phyloP scores from a whole-genome alignment of 2,888 invertebrate genomes.

The Norana najaformis region DNA sequence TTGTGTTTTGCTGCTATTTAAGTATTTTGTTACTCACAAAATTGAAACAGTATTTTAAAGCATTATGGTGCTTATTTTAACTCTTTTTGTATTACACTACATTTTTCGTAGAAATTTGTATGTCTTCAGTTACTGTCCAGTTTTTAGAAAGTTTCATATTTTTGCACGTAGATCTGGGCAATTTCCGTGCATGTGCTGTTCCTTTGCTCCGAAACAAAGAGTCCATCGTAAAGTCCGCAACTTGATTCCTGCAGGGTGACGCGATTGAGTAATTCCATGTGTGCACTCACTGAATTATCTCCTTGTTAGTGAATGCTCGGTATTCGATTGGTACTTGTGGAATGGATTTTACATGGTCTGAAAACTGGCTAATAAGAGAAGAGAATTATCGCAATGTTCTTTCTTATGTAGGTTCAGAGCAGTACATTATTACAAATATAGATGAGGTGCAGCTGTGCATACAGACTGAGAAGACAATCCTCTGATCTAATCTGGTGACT shows the following conservation, averaged over 20 bases:
- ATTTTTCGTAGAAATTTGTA: background rate
- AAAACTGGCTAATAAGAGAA: background rate
- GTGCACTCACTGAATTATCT: background rate
- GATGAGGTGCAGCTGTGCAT: background rate
- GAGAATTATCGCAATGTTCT: too few relatives aligned
- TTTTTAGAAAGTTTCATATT: background rate
- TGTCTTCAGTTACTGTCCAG: background rate
- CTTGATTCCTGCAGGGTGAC: background rate
- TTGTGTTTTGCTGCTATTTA: background rate
- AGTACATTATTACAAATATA: background rate
- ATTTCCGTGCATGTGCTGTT: background rate
- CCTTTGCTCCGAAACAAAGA: background rate
- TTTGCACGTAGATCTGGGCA: background rate
- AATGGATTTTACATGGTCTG: background rate
- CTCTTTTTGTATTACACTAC: background rate
- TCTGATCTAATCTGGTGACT: too few relatives aligned
- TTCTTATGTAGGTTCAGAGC: background rate
- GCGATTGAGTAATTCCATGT: background rate
- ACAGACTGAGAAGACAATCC: too few relatives aligned
- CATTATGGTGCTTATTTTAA: too few relatives aligned
- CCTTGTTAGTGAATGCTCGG: background rate
- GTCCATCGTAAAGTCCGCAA: background rate
- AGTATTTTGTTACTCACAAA: background rate
- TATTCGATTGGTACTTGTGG: background rate
- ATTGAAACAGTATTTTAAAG: background rate